phyloP scores from a whole-genome alignment of 2,888 invertebrate species.

The Stenotaenia linearis region DNA sequence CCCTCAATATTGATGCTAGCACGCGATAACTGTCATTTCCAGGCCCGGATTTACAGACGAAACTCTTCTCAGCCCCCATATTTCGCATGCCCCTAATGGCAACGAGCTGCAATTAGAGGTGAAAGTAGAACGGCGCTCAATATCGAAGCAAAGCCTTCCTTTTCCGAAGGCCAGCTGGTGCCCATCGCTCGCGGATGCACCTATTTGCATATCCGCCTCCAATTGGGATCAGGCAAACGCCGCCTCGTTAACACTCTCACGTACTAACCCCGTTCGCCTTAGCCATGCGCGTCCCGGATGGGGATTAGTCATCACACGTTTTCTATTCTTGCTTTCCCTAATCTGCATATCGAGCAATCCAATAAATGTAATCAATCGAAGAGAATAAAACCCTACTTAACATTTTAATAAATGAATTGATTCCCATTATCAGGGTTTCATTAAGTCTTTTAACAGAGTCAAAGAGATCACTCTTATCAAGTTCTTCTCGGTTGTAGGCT shows the following conservation, averaged over 20 bases:
- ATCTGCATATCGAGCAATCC: background rate
- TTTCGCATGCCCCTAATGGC: background rate
- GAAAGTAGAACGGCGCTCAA: background rate
- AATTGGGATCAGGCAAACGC: background rate
- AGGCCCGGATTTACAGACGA: background rate
- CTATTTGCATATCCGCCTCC: background rate
- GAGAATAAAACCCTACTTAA: background rate
- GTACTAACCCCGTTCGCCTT: background rate
- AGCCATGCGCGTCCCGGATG: background rate
- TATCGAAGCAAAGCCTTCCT: constrained; percentile 14
- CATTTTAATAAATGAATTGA: background rate
- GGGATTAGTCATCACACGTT: background rate
- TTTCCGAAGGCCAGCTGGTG: constrained; percentile 8
- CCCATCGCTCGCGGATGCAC: background rate
- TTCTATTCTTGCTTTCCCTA: background rate
- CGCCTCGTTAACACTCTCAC: background rate
- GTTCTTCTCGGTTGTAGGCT: background rate
- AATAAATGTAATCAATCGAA: background rate
- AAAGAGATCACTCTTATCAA: background rate
- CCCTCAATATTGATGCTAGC: background rate
- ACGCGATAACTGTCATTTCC: background rate
- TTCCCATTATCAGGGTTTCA: background rate
- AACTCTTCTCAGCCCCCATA: background rate
- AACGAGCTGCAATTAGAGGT: background rate
- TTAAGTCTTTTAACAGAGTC: background rate